Conservation (phyloP, 2,888 invertebrate species). For the Arctia plantaginis region DNA sequence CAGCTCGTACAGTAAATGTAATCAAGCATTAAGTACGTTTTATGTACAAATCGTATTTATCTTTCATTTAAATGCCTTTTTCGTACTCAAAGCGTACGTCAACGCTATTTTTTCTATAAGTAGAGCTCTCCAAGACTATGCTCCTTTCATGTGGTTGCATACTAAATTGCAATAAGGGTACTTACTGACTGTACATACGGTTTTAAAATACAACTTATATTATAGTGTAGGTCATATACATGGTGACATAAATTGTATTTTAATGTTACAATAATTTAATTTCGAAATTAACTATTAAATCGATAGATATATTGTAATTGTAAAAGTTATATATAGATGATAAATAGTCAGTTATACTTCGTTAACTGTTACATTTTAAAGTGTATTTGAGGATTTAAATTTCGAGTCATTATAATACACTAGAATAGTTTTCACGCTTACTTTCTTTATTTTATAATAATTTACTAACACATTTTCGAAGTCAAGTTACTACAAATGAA, state of each 20-base stretch:
- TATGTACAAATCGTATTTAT: no score
- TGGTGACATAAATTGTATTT: not conserved
- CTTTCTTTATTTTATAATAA: not conserved
- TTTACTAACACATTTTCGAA: constrained; percentile 6
- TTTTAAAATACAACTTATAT: not conserved
- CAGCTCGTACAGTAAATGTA: no score
- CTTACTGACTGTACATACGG: not conserved
- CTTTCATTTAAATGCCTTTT: no score
- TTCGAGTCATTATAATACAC: constrained; percentile 1
- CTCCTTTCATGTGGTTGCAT: not conserved
- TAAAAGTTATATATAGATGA: constrained; percentile 1
- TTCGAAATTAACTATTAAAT: not conserved
- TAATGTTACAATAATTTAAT: constrained; percentile 2
- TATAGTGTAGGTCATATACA: not conserved
- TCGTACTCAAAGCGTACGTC: not conserved
- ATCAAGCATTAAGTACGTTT: no score
- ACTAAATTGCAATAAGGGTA: not conserved
- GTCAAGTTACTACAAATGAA: not conserved
- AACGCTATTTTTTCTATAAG: not conserved
- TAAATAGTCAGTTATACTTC: not conserved
- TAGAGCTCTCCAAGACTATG: not conserved
- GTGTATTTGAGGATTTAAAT: constrained; percentile 8
- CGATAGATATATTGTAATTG: not conserved
- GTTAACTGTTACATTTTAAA: constrained; percentile 31
- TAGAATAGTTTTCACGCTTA: constrained; percentile 5